Evolutionary conservation across 2,888 invertebrate genomes (phyloP), one percentile per base, ranked within the genome.

Genomic region (Thera obeliscata): DNA sequence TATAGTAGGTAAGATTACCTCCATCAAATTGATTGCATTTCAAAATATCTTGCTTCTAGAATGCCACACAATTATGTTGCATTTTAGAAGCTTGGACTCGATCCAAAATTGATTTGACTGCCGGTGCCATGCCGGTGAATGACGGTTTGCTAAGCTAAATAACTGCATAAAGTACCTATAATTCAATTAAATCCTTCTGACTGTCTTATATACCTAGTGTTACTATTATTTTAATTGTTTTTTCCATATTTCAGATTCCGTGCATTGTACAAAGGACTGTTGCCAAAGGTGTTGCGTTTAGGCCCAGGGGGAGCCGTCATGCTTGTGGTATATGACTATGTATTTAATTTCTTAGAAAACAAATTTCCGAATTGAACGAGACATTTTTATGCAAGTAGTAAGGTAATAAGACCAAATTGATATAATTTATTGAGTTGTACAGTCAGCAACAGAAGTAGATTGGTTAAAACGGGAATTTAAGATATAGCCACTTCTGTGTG

Each of bases 261-360:
- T 62, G 98, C 98, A 0, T 93, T 99, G 2, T 99, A 98, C 90
- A 98, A 98, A 94, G 99, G 98, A 33, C 92, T 98, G 9, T 82
- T 98, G 61, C 98, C 99, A 5, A 99, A 99, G 91, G 95, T 99
- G 0, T 94, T 99, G 85, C 95, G 99, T 72, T 89, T 99, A 66
- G 99, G 98, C 36, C 99, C 99, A 1, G 98, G 98, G 57, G 99
- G 98, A 33, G 99, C 98, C 2, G 98, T 99, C 66, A 98, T 99
- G 98, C 91, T 99, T 74, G 95, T 99, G 6, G 97, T 98, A 8
- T 98, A 98, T 80, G 99, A 99, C 82, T 96, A 97, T 80, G 96
- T 96, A 67, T 97, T 97, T 84, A 94, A 95, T 63, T 97, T 94
- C 87, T 93, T 98, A 79, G 95, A 95, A 64, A 81, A 82, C 57